These are phyloP conservation scores for Brachylomia viminalis DNA, from an alignment of 2,888 invertebrate genomes.

Conservation along the genomic window DNA sequence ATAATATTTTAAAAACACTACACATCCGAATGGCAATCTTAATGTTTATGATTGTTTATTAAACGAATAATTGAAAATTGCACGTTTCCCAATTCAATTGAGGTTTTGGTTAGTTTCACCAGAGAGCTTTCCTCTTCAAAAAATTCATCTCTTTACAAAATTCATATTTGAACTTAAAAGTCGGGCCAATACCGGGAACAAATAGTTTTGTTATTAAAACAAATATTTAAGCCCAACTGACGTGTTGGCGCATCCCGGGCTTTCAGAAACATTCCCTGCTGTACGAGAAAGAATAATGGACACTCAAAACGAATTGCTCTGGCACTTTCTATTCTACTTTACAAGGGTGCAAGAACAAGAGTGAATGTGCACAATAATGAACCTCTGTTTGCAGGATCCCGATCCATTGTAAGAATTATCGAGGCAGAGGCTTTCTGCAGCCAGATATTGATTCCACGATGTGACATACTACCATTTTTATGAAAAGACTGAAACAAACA, in stretches of 20 bases:
- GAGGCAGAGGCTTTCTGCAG: conserved; percentile 37
- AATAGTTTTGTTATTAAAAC: conserved; percentile 57
- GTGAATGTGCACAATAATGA: conserved; percentile 16
- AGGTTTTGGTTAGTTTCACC: conserved; percentile 14
- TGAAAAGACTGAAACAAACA: background rate
- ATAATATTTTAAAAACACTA: background rate
- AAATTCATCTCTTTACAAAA: conserved; percentile 20
- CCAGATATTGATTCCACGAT: conserved; percentile 35
- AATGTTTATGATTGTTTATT: background rate
- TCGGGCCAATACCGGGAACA: conserved; percentile 21
- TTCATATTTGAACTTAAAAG: conserved; percentile 37
- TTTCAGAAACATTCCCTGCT: conserved; percentile 41
- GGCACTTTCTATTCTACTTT: conserved; percentile 37
- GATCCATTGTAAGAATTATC: conserved; percentile 26
- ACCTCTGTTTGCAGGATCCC: conserved; percentile 14
- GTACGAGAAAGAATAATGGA: conserved; percentile 52
- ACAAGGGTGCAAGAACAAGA: conserved; percentile 31
- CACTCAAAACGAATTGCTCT: conserved; percentile 40
- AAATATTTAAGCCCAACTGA: conserved; percentile 62
- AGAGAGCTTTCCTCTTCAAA: background rate
- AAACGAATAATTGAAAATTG: background rate
- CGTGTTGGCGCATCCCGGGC: conserved; percentile 49
- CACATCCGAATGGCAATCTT: no score
- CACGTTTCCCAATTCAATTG: background rate
- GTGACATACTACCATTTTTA: background rate